Percentiles rank a stretch among this genome's conserved stretches.
Evolutionary conservation across 1,140 invertebrate genomes (phyloP).

Genomic region (Eueides isabella): DNA sequence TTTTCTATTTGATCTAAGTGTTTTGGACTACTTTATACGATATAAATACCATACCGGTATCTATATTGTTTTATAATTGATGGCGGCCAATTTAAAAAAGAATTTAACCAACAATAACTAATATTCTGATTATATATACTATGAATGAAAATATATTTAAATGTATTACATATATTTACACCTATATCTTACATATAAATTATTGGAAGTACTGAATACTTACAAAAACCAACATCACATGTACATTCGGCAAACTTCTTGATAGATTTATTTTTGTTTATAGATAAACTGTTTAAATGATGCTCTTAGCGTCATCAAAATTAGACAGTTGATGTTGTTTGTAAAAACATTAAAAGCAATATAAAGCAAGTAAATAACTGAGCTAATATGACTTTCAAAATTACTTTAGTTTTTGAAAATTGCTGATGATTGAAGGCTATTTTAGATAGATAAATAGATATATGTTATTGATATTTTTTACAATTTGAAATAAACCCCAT

Average conservation of each 20-base stretch:
- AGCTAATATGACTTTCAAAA: slow-evolving; percentile 9
- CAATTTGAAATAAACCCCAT: neutral
- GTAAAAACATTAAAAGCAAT: neutral
- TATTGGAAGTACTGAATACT: neutral
- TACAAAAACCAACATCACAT: neutral
- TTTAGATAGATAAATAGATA: no score
- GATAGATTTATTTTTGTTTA: neutral
- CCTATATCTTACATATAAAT: no score
- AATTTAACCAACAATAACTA: neutral
- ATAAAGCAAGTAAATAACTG: neutral
- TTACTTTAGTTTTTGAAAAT: neutral
- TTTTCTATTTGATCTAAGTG: neutral
- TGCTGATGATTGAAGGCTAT: no score
- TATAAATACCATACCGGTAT: no score
- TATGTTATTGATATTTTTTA: neutral
- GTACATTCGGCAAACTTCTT: neutral
- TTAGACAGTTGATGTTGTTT: neutral
- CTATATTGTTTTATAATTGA: no score
- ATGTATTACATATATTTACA: no score
- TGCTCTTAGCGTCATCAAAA: neutral
- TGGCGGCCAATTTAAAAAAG: neutral
- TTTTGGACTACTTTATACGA: neutral
- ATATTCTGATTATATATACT: neutral
- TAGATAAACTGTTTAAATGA: neutral
- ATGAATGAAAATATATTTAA: no score